Conservation (phyloP, 1,140 invertebrate species). For the Saccostrea echinata region DNA sequence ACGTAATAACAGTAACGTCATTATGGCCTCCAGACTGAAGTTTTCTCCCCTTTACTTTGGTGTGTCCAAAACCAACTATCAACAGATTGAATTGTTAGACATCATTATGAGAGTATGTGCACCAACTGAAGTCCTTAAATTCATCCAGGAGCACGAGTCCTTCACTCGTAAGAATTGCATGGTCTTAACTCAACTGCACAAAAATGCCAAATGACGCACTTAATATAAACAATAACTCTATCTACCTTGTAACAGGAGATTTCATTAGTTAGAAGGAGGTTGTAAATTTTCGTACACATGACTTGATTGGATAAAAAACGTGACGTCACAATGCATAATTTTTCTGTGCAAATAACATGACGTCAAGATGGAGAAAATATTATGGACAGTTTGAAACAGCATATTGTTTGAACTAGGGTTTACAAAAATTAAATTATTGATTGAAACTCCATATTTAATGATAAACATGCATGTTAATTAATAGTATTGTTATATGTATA, state of each 20-base stretch:
- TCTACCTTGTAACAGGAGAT: too few relatives aligned
- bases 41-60: not conserved
- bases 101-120: slow-evolving; percentile 3
- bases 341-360: too few relatives aligned
- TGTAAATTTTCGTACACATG: not conserved
- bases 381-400: too few relatives aligned
- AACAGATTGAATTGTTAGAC: not conserved
- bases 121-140: not conserved
- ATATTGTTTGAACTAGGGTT: too few relatives aligned
- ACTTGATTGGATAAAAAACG: too few relatives aligned
- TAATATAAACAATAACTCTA: not conserved
- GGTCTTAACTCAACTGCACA: not conserved
- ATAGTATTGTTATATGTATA: too few relatives aligned
- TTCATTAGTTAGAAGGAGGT: not conserved
- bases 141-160: slow-evolving; percentile 25
- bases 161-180: not conserved
- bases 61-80: not conserved
- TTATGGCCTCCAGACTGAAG: not conserved
- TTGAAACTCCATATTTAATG: too few relatives aligned
- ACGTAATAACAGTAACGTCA: not conserved
- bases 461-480: too few relatives aligned
- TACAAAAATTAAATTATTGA: too few relatives aligned
- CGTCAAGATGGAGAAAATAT: too few relatives aligned
- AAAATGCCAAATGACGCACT: too few relatives aligned
- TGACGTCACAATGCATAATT: too few relatives aligned